Evolutionary conservation across 2,888 invertebrate genomes (phyloP).

Genomic region (Diachrysia chrysitis): DNA sequence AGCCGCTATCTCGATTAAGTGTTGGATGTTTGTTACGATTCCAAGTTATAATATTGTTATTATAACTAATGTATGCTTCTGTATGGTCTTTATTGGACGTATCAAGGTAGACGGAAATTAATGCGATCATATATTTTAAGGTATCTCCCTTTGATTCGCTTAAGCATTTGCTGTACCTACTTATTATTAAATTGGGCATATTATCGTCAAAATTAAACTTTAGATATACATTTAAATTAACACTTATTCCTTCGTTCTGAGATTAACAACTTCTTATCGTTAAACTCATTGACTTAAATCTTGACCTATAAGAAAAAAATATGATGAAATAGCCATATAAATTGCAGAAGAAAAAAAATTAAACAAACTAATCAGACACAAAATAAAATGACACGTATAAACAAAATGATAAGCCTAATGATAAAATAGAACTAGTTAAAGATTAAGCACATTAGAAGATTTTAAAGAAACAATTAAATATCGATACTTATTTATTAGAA

Average conservation of each 20-base stretch:
- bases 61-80: background rate
- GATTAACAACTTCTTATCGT: slow-evolving; percentile 2
- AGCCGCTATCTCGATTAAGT: slow-evolving; percentile 74
- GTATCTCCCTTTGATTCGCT: too few relatives aligned
- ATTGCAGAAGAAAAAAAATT: slow-evolving; percentile 6
- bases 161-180: too few relatives aligned
- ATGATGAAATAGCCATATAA: slow-evolving; percentile 21
- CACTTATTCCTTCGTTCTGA: background rate
- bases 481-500: background rate
- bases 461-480: background rate
- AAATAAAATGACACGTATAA: background rate
- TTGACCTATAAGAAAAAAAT: slow-evolving; percentile 14
- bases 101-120: background rate
- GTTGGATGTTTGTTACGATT: slow-evolving; percentile 65
- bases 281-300: slow-evolving; percentile 1
- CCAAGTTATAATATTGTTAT: slow-evolving; percentile 35
- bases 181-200: too few relatives aligned
- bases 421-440: background rate
- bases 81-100: background rate
- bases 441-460: background rate
- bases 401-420: slow-evolving; percentile 11
- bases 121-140: too few relatives aligned
- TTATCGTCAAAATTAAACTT: too few relatives aligned
- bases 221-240: too few relatives aligned
- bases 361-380: slow-evolving; percentile 2